Evolutionary conservation across 2,797 vertebrate genomes (phyloP).

Genomic region (Danio aesculapii): DNA sequence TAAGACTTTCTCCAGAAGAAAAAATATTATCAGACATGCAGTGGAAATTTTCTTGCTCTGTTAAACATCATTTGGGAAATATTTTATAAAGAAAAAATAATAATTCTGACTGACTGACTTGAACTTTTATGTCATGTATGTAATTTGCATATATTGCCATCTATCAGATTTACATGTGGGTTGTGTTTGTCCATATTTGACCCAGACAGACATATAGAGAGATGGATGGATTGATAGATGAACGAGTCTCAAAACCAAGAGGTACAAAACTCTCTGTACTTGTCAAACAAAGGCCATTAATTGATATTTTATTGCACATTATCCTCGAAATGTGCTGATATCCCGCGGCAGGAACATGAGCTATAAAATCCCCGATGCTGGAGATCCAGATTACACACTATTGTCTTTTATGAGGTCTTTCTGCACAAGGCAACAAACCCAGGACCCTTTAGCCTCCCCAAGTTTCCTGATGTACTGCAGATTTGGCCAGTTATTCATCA

Average conservation of each 20-base stretch:
- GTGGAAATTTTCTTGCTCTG: no score
- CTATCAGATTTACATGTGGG: no score
- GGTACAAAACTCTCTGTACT: slow-evolving; percentile 25
- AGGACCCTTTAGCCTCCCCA: slow-evolving; percentile 45
- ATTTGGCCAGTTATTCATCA: slow-evolving; percentile 59
- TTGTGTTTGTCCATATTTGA: no score
- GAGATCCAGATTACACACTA: slow-evolving; percentile 52
- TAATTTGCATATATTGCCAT: no score
- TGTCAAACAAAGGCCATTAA: slow-evolving; percentile 46
- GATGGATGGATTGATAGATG: no score
- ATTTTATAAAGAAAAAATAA: no score
- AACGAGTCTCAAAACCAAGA: background rate
- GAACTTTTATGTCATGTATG: no score
- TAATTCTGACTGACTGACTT: no score
- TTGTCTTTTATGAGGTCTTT: slow-evolving; percentile 55
- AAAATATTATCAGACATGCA: no score
- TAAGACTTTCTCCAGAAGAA: no score
- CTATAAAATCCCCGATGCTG: slow-evolving; percentile 43
- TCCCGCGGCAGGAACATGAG: slow-evolving; percentile 39
- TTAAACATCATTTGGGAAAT: no score
- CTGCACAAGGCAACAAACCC: slow-evolving; percentile 45
- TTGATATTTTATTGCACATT: slow-evolving; percentile 53
- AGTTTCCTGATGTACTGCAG: slow-evolving; percentile 54
- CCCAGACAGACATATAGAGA: no score
- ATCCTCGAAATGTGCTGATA: slow-evolving; percentile 29